Evolutionary conservation across 2,888 invertebrate genomes (phyloP).

Genomic region (Cistogaster globosa): DNA sequence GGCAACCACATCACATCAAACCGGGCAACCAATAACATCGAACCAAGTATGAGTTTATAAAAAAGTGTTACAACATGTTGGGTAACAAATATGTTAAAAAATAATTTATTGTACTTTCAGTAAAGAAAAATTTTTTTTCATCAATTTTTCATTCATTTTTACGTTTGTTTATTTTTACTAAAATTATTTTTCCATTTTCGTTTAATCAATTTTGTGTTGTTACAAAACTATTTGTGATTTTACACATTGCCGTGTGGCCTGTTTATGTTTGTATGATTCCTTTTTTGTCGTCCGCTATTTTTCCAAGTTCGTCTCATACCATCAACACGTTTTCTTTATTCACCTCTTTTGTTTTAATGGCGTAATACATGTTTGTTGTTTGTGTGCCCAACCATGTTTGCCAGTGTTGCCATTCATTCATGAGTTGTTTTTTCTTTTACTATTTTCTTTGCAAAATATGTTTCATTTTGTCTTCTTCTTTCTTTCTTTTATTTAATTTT

Average conservation of each 20-base stretch:
- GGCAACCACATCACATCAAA: conserved; percentile 55
- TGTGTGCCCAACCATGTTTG: conserved; percentile 30
- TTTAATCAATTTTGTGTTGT: conserved; percentile 1
- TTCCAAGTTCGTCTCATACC: conserved; percentile 67
- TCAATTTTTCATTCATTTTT: neutral
- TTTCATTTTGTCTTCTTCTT: conserved; percentile 53
- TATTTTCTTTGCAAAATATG: conserved; percentile 63
- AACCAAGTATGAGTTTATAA: conserved; percentile 27
- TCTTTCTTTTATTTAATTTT: conserved; percentile 10
- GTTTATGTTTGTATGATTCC: conserved; percentile 41
- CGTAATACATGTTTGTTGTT: conserved; percentile 35
- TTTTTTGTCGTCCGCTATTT: conserved; percentile 29
- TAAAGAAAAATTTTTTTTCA: neutral
- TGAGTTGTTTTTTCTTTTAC: conserved; percentile 8
- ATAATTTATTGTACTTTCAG: neutral
- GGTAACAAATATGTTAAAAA: conserved; percentile 8
- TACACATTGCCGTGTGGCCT: conserved; percentile 22
- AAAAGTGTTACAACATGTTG: conserved; percentile 34
- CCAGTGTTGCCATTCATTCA: conserved; percentile 58
- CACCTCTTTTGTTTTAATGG: conserved; percentile 57
- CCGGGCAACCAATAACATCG: conserved; percentile 40
- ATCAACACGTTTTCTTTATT: conserved; percentile 70
- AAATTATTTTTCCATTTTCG: neutral
- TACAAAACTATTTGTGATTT: neutral
- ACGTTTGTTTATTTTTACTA: neutral